A percentile compares a stretch with the other conserved stretches of the same genome.
Evolutionary conservation across 2,888 invertebrate genomes (phyloP).

Genomic region (Apodemia zela): DNA sequence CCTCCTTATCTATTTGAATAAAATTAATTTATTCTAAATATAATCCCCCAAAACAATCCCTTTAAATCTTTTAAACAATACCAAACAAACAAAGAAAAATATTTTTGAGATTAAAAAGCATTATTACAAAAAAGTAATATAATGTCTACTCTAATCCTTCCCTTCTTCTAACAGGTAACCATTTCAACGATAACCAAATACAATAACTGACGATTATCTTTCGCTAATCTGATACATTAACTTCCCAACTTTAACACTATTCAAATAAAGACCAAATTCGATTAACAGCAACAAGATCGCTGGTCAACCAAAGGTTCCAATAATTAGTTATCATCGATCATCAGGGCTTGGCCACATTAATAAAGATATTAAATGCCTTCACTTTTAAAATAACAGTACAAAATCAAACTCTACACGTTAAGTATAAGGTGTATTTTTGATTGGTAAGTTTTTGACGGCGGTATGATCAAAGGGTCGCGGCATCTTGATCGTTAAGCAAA

Average conservation of each 20-base stretch:
- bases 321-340: conserved; percentile 77
- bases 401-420: conserved; percentile 27
- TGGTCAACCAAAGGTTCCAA: conserved; percentile 52
- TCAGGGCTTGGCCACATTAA: conserved; percentile 68
- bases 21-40: not conserved
- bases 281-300: not conserved
- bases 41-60: conserved; percentile 15
- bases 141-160: conserved; percentile 42
- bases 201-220: conserved; percentile 71
- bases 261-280: not conserved
- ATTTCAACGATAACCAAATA: conserved; percentile 70
- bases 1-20: not conserved
- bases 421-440: conserved; percentile 29
- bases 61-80: conserved; percentile 22
- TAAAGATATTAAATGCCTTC: conserved; percentile 73
- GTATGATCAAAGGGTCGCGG: conserved; percentile 60
- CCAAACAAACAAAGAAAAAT: conserved; percentile 27
- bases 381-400: conserved; percentile 29
- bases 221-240: conserved; percentile 41
- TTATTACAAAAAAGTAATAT: not conserved
- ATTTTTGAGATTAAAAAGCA: conserved; percentile 21
- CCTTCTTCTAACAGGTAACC: conserved; percentile 42
- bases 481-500: conserved; percentile 59
- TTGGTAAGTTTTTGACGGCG: conserved; percentile 41
- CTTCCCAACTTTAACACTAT: not conserved